Evolutionary conservation across 2,888 invertebrate genomes (phyloP).

Genomic region (Myopa testacea): DNA sequence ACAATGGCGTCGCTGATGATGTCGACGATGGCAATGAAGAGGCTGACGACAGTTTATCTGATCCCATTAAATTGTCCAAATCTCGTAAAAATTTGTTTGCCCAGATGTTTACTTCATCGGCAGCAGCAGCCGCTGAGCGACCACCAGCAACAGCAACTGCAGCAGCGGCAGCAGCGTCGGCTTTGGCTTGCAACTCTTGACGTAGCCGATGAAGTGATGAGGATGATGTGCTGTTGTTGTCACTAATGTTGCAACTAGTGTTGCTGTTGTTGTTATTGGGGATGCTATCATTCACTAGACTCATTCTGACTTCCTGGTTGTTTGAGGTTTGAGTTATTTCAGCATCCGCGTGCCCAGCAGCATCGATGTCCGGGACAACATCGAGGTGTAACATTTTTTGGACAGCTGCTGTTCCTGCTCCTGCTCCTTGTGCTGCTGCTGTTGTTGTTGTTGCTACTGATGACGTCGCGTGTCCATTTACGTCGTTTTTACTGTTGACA

Average conservation of each 20-base stretch:
- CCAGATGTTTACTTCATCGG: slow-evolving; percentile 67
- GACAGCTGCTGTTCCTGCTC: background rate
- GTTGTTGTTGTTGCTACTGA: slow-evolving; percentile 31
- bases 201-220: slow-evolving; percentile 48
- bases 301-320: slow-evolving; percentile 54
- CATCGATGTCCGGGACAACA: slow-evolving; percentile 41
- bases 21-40: slow-evolving; percentile 48
- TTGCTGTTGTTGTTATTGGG: slow-evolving; percentile 36
- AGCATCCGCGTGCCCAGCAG: slow-evolving; percentile 15
- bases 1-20: slow-evolving; percentile 56
- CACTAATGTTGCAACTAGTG: slow-evolving; percentile 35
- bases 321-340: slow-evolving; percentile 42
- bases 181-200: slow-evolving; percentile 45
- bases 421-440: slow-evolving; percentile 34
- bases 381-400: slow-evolving; percentile 30
- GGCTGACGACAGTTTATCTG: slow-evolving; percentile 57
- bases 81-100: slow-evolving; percentile 68
- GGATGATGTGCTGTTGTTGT: slow-evolving; percentile 42
- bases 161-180: slow-evolving; percentile 39
- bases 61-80: slow-evolving; percentile 67
- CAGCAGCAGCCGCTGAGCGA: slow-evolving; percentile 48
- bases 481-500: slow-evolving; percentile 41
- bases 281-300: slow-evolving; percentile 3
- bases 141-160: slow-evolving; percentile 43
- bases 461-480: slow-evolving; percentile 42